Conservation (phyloP, 2,888 invertebrate genomes). For the Alsophila aescularia region DNA sequence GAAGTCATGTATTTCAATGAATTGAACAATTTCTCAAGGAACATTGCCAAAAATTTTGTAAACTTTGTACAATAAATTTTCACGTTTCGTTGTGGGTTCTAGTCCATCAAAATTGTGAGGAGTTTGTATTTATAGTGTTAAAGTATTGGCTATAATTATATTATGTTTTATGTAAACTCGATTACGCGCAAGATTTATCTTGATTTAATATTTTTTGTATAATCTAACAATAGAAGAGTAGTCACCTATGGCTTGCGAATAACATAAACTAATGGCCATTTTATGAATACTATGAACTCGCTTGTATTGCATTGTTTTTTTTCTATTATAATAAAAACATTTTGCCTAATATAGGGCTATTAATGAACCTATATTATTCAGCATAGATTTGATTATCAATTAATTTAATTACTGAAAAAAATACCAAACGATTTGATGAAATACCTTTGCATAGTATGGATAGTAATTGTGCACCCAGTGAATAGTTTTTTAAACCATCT, state of each 20-base stretch:
- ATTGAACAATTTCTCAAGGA: conserved; percentile 45
- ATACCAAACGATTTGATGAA: conserved; percentile 36
- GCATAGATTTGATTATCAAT: conserved; percentile 31
- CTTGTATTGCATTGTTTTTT: conserved; percentile 81
- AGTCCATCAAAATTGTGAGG: conserved; percentile 78
- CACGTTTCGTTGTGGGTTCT: conserved; percentile 77
- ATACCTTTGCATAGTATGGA: conserved; percentile 30
- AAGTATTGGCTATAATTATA: conserved; percentile 62
- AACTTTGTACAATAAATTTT: conserved; percentile 58
- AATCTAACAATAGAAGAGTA: conserved; percentile 79
- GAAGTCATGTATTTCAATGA: conserved; percentile 45
- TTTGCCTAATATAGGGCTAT: conserved; percentile 24
- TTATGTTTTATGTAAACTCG: conserved; percentile 31
- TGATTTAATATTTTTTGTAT: conserved; percentile 74
- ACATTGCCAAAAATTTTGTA: conserved; percentile 62
- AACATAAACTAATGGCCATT: conserved; percentile 81
- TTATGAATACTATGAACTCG: conserved; percentile 74
- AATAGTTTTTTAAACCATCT: conserved; percentile 68
- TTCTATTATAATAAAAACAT: conserved; percentile 47
- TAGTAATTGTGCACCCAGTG: conserved; percentile 50
- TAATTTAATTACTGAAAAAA: conserved; percentile 39
- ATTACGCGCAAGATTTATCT: conserved; percentile 59
- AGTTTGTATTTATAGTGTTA: conserved; percentile 66
- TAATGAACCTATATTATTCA: conserved; percentile 36
- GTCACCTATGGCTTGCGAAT: conserved; percentile 81